Evolutionary conservation across 2,888 invertebrate genomes (phyloP), one percentile per base, ranked within the genome.

Genomic region (Helobdella robusta): DNA sequence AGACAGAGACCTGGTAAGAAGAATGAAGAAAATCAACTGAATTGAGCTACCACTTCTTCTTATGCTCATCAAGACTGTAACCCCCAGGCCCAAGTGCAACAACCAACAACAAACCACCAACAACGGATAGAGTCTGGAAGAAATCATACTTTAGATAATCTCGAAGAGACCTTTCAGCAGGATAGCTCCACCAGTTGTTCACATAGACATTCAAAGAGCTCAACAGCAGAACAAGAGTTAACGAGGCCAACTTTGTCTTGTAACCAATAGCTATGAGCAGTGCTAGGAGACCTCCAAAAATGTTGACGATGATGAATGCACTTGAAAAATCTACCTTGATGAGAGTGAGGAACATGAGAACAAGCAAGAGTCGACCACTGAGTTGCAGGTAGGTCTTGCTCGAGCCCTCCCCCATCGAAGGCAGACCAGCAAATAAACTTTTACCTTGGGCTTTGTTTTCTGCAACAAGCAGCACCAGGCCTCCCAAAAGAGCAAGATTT

Each of bases 101-200:
- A 73, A 99, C 94, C 88, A 99, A 91, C 67, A 99, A 83, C 28
- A 99, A 86, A 62, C 97, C 99, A 70, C 99, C 99, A 76, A 99
- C 88, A 69, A 99, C 98, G 54, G 97, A 97, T 75, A 97, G 83
- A 52, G 98, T 99, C 90, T 98, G 86, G 68, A 89, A 89, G 84
- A 99, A 99, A 82, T 99, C 98, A 78, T 99, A 99, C 84, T 99
- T 99, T 73, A 98, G 87, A 83, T 98, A 99, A 83, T 99, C 98
- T 79, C 97, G 84, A 73, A 97, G 87, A 63, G 95, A 93, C 76
- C 92, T 92, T 81, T 94, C 89, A 6, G 89, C 85, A 2, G 95
- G 92, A 78, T 97, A 88, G 74, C 85, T 85, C 98, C 98, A 98
- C 91, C 93, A 99, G 71, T 93, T 91, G 81, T 99, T 98, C 81